Conservation (phyloP, 2,797 vertebrate genomes). For the Trematomus bernacchii region DNA sequence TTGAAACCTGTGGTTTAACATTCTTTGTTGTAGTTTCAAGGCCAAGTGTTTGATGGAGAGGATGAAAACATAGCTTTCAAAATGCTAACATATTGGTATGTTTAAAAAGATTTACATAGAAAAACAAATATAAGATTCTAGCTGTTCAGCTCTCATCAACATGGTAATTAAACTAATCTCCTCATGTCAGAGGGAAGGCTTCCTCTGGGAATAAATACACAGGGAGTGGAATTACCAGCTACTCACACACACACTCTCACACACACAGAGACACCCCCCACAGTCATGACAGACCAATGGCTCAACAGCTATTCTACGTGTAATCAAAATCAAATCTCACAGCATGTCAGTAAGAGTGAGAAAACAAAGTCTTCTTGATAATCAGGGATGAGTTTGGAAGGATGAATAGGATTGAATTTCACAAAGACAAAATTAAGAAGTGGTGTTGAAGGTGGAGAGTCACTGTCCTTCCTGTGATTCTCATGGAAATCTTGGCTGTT, state of each 20-base stretch:
- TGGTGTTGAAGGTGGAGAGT: conserved; percentile 42
- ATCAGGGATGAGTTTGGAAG: conserved; percentile 31
- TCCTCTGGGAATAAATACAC: conserved; percentile 65
- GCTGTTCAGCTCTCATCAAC: conserved; percentile 69
- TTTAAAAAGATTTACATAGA: conserved; percentile 72
- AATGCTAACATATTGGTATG: conserved; percentile 74
- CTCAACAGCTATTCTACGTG: conserved; percentile 56
- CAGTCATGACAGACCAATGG: conserved; percentile 50
- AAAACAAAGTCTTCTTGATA: conserved; percentile 60
- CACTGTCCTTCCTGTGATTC: conserved; percentile 41
- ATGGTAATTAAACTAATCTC: conserved; percentile 77
- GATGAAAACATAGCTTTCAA: conserved; percentile 71
- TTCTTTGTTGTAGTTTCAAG: conserved; percentile 60
- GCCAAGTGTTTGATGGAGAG: conserved; percentile 54
- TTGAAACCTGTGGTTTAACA: conserved; percentile 41
- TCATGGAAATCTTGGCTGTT: conserved; percentile 55
- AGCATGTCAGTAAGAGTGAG: conserved; percentile 45
- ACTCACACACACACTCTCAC: neutral
- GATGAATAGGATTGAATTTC: conserved; percentile 47
- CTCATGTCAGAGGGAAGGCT: conserved; percentile 49
- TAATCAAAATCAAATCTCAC: conserved; percentile 52
- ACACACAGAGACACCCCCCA: conserved; percentile 17
- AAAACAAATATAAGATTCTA: conserved; percentile 72
- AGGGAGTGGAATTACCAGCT: conserved; percentile 52
- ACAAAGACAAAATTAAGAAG: conserved; percentile 41